Evolutionary conservation across 2,888 invertebrate genomes (phyloP).

Genomic region (Perizoma flavofasciatum): DNA sequence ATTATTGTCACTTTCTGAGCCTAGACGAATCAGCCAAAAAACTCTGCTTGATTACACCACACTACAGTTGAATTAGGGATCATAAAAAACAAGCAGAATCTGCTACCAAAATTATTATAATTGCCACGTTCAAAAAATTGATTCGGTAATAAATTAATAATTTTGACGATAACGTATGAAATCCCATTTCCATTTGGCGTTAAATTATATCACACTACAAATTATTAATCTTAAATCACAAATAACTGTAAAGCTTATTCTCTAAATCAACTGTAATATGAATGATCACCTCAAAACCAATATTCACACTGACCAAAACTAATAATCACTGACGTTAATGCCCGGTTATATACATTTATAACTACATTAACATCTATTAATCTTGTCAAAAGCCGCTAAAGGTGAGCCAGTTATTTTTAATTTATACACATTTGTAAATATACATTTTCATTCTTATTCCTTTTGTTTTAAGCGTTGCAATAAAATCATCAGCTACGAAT

Average conservation of each 20-base stretch:
- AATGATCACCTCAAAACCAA: constrained; percentile 33
- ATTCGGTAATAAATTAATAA: no score
- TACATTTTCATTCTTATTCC: constrained; percentile 1
- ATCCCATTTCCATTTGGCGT: no score
- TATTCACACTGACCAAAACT: constrained; percentile 53
- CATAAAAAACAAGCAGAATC: no score
- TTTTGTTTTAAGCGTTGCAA: no score
- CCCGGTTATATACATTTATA: constrained; percentile 54
- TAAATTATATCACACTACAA: background rate
- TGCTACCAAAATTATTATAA: no score
- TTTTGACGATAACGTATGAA: no score
- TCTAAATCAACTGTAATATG: constrained; percentile 24
- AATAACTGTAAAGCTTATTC: constrained; percentile 17
- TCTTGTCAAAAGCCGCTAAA: constrained; percentile 60
- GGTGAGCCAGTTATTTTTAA: constrained; percentile 47
- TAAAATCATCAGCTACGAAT: no score
- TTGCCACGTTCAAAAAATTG: no score
- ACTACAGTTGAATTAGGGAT: no score
- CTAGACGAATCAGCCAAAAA: no score
- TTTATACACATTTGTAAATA: constrained; percentile 16
- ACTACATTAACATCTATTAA: constrained; percentile 67
- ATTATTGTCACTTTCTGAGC: no score
- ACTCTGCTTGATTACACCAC: no score
- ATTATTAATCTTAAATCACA: constrained; percentile 16
- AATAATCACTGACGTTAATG: constrained; percentile 65